These are phyloP conservation scores for Sylvicola cinctus DNA, from an alignment of 2,888 invertebrate genomes.

Conservation along the genomic window DNA sequence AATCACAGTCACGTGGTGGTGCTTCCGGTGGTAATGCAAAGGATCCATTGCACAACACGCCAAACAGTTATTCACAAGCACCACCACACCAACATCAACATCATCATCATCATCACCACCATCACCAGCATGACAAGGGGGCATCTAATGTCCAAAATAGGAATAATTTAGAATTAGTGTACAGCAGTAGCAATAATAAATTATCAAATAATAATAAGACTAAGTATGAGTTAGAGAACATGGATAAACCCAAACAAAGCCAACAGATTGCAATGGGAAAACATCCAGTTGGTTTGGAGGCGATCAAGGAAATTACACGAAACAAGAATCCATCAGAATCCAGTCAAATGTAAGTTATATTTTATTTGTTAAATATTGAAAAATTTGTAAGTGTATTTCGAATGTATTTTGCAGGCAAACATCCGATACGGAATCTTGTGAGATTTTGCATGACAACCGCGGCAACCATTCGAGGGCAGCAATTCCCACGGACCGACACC, in stretches of 20 bases:
- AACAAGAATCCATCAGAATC: conserved; percentile 32
- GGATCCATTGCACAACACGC: conserved; percentile 1
- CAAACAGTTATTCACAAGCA: not conserved
- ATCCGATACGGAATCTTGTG: conserved; percentile 25
- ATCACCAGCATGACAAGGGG: not conserved
- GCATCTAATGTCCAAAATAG: conserved; percentile 1
- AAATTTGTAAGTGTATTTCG: not conserved
- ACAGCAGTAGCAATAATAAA: conserved; percentile 6
- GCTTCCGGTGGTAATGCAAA: too few species aligned
- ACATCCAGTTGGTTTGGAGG: conserved; percentile 57
- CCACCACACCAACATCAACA: not conserved
- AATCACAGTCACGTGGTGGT: conserved; percentile 20
- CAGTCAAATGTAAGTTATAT: conserved; percentile 22
- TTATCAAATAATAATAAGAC: conserved; percentile 17
- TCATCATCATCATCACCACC: too few species aligned
- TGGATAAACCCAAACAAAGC: conserved; percentile 12
- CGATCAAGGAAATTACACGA: conserved; percentile 52
- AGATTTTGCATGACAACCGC: conserved; percentile 23
- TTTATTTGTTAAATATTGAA: conserved; percentile 1
- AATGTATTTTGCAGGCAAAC: conserved; percentile 18
- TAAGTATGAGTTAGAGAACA: conserved; percentile 15
- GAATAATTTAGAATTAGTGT: not conserved
- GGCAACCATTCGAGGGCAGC: too few species aligned
- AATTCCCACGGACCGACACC: conserved; percentile 10
- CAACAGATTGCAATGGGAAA: conserved; percentile 20